Evolutionary conservation across 2,113 vertebrate species (phyloP), one percentile per base, ranked within the genome.

Genomic region (Poecilia latipinna): DNA sequence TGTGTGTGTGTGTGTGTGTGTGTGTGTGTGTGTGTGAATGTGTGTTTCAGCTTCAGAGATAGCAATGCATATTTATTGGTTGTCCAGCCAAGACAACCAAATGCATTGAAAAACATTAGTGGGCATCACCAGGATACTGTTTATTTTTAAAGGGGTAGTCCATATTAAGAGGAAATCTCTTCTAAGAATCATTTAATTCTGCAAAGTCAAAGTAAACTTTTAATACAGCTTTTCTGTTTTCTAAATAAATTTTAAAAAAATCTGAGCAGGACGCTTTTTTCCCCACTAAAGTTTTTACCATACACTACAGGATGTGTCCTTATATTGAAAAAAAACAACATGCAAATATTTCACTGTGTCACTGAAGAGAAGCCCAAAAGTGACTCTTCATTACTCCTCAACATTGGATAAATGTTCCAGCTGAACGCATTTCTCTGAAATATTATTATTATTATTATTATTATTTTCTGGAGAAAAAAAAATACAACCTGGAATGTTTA

Each of bases 361-460:
- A n/a, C 22, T 10, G 8, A 7, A 57, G 8, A 22, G 24, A 17
- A 80, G 28, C 57, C 72, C 78, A 79, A 77, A 32, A 74, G 19
- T 11, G 33, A 68, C 61, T 79, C 66, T 79, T 44, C 75, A 39
- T 65, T 65, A 39, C 68, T 65, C 4, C 22, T 71, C 29, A 48
- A 63, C 51, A 79, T 78, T 69, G 35, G 51, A 74, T n/a, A 75
- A 72, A 26, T 37, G 72, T 39, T 70, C 65, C 65, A 57, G 33
- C n/a, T 24, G 4, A 12, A 22, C 7, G 26, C 6, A 8, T 29
- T 62, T 44, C 64, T 28, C 68, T 79, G 32, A 72, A 75, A 68
- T 17, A 19, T 61, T 28, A 8, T 60, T 29, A 29, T 61, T 17
- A 19, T 61, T 28, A 8, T 60, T 29, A 29, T 61, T 28, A 8